Evolutionary conservation across 1,140 invertebrate species (phyloP), one percentile per base, ranked within the genome.

Genomic region (Nomia melanderi): DNA sequence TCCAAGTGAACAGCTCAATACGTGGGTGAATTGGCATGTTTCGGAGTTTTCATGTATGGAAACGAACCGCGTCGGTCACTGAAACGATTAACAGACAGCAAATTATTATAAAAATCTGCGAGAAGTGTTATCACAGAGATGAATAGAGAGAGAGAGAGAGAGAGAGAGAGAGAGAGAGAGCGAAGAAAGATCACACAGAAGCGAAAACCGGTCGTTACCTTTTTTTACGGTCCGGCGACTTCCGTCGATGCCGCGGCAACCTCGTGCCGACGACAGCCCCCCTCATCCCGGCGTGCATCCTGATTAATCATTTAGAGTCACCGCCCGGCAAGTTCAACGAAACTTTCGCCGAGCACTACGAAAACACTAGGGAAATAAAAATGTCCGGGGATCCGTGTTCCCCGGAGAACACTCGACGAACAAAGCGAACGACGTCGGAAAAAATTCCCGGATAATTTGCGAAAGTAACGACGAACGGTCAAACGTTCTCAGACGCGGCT

Each of bases 221-320:
- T 87, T 72, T 89, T 85, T 82, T 89, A 88, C 87, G 82, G 83
- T 89, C 86, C 83, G 82, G 31, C 7, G 67, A 80, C 33, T n/a
- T 73, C 25, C 67, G 67, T 83, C 23, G 78, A n/a, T 44, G 67
- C 8, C 57, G 83, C 59, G 69, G 74, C 11, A 75, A 81, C 41
- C 63, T 71, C 47, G 81, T 83, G 57, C 82, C 85, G 64, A 89
- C 79, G 81, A 90, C 87, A 54, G 90, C 84, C 70, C 90, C 89
- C 75, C 90, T 90, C 74, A 91, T 87, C 82, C 89, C 88, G 79
- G 87, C 87, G 62, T 91, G 90, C 90, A 91, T 91, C 29, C 54
- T 70, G 57, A 39, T 67, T 69, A 77, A 53, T 76, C 65, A 76
- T 76, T 76, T 36, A 69, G n/a, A 6, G 31, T 0, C 2, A 11